Conservation (phyloP, 2,797 vertebrate genomes). For the Eospalax fontanierii region DNA sequence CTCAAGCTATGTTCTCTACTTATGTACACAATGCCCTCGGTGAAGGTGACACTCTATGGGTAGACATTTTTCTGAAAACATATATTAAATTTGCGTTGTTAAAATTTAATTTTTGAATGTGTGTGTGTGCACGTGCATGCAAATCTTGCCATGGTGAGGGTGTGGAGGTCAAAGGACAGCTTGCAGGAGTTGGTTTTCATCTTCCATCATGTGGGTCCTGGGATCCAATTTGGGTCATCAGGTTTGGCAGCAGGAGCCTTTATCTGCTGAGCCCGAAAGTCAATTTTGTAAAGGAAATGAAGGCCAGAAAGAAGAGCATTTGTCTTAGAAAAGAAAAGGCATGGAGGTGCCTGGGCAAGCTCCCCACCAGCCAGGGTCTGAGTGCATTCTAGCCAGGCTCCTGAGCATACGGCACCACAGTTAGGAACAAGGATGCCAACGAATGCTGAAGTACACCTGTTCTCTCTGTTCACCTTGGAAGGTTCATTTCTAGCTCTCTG, state of each 20-base stretch:
- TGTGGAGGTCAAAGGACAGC: neutral
- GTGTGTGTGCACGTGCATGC: neutral
- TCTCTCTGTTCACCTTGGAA: slow-evolving; percentile 59
- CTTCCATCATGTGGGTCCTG: neutral
- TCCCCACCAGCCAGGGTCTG: neutral
- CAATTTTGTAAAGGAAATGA: neutral
- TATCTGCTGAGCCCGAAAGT: neutral
- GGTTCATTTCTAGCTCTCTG: slow-evolving; percentile 23
- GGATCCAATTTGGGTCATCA: neutral
- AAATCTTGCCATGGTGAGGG: too few relatives aligned
- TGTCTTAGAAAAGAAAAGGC: neutral
- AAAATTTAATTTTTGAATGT: too few relatives aligned
- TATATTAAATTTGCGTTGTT: neutral
- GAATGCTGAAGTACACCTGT: neutral
- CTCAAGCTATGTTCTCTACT: neutral
- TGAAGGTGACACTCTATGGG: neutral
- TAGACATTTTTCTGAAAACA: neutral
- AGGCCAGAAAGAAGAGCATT: neutral
- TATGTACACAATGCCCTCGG: neutral
- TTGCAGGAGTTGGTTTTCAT: neutral
- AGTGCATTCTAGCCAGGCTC: too few relatives aligned
- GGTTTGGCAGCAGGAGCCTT: neutral
- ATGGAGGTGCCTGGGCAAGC: neutral
- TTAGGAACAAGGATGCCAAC: rapidly evolving
- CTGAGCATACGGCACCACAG: neutral